Base-by-base conservation (phyloP, 2,797 vertebrate genomes). In the Oreortyx pictus region DNA sequence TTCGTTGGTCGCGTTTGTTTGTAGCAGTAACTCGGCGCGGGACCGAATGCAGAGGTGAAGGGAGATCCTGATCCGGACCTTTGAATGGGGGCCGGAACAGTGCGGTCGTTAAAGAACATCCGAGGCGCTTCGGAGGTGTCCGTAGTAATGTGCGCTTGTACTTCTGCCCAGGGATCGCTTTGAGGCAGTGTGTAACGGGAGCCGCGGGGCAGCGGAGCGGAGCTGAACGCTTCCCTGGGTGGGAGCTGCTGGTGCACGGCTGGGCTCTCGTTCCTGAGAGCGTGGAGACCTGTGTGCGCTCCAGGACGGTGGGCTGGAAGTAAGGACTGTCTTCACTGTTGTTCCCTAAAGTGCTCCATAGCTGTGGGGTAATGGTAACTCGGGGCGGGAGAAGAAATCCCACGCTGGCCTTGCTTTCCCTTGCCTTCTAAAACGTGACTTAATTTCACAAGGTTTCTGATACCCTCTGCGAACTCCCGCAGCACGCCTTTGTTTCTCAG, bases 401-500 rank as follows among this genome's bases (percentile, higher is more conserved):
- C n/a, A 70, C n/a, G 0, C 31, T 92, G 27, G 54, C 29, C 88
- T 93, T 73, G 8, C 3, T 76, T 93, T 95, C 22, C 91, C 82
- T 93, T 88, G 59, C 66, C 46, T 89, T 89, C 71, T 91, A 67
- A 96, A 96, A 91, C 83, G 64, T 94, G 73, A 54, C 93, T 91
- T 83, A 70, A 60, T 94, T 96, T 92, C 89, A 86, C 92, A 95
- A 96, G 92, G 85, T 64, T 91, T 77, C 92, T 83, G 91, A 44
- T 95, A 73, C 50, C 79, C 92, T 83, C 93, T 88, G 76, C 91
- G 73, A 89, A 72, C 54, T 73, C 2, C 89, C 86, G 14, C 96
- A 66, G 60, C 85, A 88, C 91, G 62, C 35, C 92, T 92, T 78
- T 79, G 12, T 73, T 95, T 81, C 50, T 70, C 93, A 96, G 96